Base-by-base conservation (phyloP, 2,888 invertebrate species). In the Andricus quercusramuli region DNA sequence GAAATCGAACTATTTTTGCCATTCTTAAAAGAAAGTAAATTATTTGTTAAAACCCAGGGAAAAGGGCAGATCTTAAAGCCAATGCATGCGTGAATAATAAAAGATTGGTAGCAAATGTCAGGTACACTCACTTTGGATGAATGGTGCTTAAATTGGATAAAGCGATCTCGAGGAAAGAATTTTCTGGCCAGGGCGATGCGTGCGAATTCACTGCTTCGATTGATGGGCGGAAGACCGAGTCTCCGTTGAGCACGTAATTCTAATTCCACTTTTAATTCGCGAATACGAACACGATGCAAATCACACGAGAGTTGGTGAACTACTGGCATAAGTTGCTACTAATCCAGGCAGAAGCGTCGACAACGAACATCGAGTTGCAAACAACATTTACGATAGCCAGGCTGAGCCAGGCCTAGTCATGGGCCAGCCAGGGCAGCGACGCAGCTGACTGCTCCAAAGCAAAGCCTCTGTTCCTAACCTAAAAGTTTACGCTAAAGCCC, bases 91-190 rank as follows among this genome's bases (percentile, higher is more conserved):
- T 29, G 51, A 32, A 51, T 67, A 67, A 67, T 67, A 67, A 20
- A 67, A 22, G n/a, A 67, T 65, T 65, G 15, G n/a, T n/a, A 41
- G 22, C n/a, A 62, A 67, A 41, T 37, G 66, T 22, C 25, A 44
- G 22, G 47, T 17, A 5, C 29, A 32, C 51, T 29, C n/a, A 74
- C 74, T 51, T 74, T 32, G 51, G 32, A 56, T 13, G 32, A 74
- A 74, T 74, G 51, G 74, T 74, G 74, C 74, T 56, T 70, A 47
- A 29, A 29, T 32, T 8, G 29, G 5, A 51, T 51, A 29, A 51
- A 70, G 32, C 47, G 11, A 17, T 20, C 17, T 11, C 29, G 29
- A 70, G 51, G n/a, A 47, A 51, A 51, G 70, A 62, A 51, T 74
- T 13, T 20, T n/a, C 37, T 70, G 13, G 9, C 17, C n/a, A 22